Base-by-base conservation (phyloP, 2,797 vertebrate species). In the Mormyrops attenuatus region DNA sequence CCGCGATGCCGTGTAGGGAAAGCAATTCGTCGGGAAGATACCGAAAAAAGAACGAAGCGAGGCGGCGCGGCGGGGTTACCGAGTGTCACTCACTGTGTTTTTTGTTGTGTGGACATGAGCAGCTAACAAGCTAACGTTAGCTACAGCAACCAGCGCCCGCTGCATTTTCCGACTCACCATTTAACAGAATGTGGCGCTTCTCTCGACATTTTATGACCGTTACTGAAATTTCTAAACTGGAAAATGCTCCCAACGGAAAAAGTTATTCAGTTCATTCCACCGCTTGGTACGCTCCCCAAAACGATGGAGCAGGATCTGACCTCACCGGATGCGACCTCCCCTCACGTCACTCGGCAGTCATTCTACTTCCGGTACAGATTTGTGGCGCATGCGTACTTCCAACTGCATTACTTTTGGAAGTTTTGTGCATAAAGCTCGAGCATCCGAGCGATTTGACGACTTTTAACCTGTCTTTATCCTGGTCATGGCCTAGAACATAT, bases 301-400 rank as follows among this genome's bases (percentile, higher is more conserved):
- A 17, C 49, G 47, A 69, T 22, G 20, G 30, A 63, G 85, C 3
- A 85, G 49, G 63, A 85, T 55, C 82, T 66, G 88, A 4, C 85
- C 60, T 88, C 50, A 55, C 88, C 91, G 89, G 91, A 89, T 85
- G 84, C 82, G 89, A 73, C 85, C 92, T 92, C 90, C 91, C 91
- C 91, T 90, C 92, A 90, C 91, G 91, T 80, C 53, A 88, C 90
- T 84, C 34, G n/a, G 15, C 5, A 5, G 38, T 80, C 5, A 85
- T 87, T 90, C 82, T 55, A 77, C 63, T 88, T 90, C 90, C 90
- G 90, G 60, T 17, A 53, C 11, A 38, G 52, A 50, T 55, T 34
- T 50, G 22, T 15, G n/a, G 3, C 50, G 85, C 82, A 49, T 11
- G 82, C 82, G 44, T 5, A 1, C 47, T 13, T 13, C 17, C 4